Evolutionary conservation across 2,888 invertebrate species (phyloP), one percentile per base, ranked within the genome.

Genomic region (Himalopsyche tibetana): DNA sequence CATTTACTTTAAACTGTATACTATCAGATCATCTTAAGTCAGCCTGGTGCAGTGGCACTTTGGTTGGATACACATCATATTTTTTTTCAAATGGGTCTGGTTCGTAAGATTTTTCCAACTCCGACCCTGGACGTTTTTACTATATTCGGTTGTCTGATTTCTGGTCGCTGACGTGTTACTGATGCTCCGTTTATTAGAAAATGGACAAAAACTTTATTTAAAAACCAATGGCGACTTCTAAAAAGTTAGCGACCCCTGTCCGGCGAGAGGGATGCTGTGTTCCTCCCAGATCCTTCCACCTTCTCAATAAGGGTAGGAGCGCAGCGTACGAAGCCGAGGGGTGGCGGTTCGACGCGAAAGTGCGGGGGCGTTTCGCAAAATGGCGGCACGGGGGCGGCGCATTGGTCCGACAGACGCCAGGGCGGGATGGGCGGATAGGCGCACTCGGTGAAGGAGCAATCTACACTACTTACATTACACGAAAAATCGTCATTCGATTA

Each of bases 361-460:
- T n/a, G 81, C 81, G 74, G 56, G 82, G 82, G 85, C 28, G 55
- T 79, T 40, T n/a, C 81, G 82, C 81, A n/a, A 79, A 19, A 15
- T 38, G 55, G 28, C 45, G 74, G 82, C 56, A 28, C 74, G 74
- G 40, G 80, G 80, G 84, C 9, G 69, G 74, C 28, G 84, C 19
- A 69, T 56, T 42, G 55, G 82, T 55, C 51, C 69, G 74, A 74
- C 38, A 56, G 19, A 45, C 51, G 55, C 19, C 84, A 36, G 38
- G 45, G 51, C 38, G 74, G 74, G 63, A 36, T 74, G 36, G 74
- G 74, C 74, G 74, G 74, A 74, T 74, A 36, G 74, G 74, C 74
- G 74, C 74, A 74, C 4, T 74, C 74, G 15, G 74, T 38, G 74
- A 74, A 74, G 74, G 74, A 74, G 74, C 74, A 38, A 74, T 74